These are phyloP conservation scores for Mongoloraphidia duomilia DNA, from an alignment of 2,888 invertebrate genomes.

Conservation along the genomic window DNA sequence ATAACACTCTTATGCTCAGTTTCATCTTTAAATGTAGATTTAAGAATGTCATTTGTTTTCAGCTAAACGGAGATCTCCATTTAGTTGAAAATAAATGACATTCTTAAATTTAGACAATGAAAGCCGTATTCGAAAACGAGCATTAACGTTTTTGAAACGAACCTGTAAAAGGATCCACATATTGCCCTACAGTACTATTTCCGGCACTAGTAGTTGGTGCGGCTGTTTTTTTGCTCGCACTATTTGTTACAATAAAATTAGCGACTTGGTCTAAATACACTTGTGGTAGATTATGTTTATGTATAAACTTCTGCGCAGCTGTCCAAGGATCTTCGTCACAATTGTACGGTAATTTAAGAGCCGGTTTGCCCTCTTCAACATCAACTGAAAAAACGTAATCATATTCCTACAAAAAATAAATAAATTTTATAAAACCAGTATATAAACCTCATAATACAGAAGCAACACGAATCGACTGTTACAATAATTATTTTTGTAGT, in stretches of 20 bases:
- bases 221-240: conserved; percentile 28
- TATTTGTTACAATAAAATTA: conserved; percentile 80
- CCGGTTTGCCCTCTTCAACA: conserved; percentile 76
- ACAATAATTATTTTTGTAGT: too few relatives aligned
- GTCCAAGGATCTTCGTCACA: conserved; percentile 81
- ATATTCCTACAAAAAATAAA: conserved; percentile 45
- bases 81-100: too few relatives aligned
- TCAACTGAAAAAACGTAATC: conserved; percentile 96
- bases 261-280: conserved; percentile 83
- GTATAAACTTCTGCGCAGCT: conserved; percentile 81
- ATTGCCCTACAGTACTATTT: conserved; percentile 27
- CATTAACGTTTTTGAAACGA: not conserved
- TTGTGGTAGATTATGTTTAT: conserved; percentile 70
- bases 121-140: too few relatives aligned
- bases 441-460: not conserved
- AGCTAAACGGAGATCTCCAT: too few relatives aligned
- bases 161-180: conserved; percentile 56
- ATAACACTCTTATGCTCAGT: too few relatives aligned
- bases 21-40: too few relatives aligned
- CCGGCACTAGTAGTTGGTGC: conserved; percentile 22
- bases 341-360: conserved; percentile 85
- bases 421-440: conserved; percentile 19
- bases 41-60: too few relatives aligned
- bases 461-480: not conserved
- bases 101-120: too few relatives aligned